Base-by-base conservation (phyloP, 2,113 vertebrate species). In the Puntigrus tetrazona region DNA sequence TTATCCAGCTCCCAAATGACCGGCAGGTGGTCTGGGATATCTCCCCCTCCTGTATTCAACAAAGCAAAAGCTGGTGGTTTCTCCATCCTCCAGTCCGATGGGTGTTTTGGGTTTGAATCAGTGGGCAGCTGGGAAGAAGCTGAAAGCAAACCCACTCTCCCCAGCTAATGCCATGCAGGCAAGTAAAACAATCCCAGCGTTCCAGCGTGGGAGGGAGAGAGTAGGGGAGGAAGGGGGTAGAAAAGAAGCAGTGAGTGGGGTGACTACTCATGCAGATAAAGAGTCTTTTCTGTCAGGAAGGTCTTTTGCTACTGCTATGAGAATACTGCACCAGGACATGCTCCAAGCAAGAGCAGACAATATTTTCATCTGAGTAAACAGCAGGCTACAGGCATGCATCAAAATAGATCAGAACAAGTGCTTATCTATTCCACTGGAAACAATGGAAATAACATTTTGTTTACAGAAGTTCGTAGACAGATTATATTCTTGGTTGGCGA, bases 1-100 rank as follows among this genome's bases (percentile, higher is more conserved):
- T 93, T 90, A 92, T 90, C 90, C 87, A 91, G 91, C 86, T 85
- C 47, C n/a, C 78, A 90, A 89, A 92, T 90, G 82, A 92, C 85
- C 83, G 72, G 87, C 85, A 93, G 92, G 91, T 93, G 92, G 90
- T 88, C 82, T 70, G 83, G 41, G 75, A 27, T 75, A 50, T 77
- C 59, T 31, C 63, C 41, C 7, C 80, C 29, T 57, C 36, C 57
- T 27, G 25, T 27, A 29, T 61, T 45, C 77, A 43, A 47, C 81
- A 75, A 45, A 78, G 63, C 63, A 73, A 77, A 86, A 86, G 41
- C 47, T n/a, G n/a, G 31, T 31, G 76, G 69, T 83, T 79, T 63
- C 72, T 50, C 43, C 52, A n/a, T 27, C 41, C n/a, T 74, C 41
- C 34, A 36, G 55, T 78, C 36, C 25, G n/a, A 61, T 27, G 55